These are phyloP conservation scores for Stenichneumon culpator DNA, from an alignment of 2,888 invertebrate genomes.

Conservation along the genomic window DNA sequence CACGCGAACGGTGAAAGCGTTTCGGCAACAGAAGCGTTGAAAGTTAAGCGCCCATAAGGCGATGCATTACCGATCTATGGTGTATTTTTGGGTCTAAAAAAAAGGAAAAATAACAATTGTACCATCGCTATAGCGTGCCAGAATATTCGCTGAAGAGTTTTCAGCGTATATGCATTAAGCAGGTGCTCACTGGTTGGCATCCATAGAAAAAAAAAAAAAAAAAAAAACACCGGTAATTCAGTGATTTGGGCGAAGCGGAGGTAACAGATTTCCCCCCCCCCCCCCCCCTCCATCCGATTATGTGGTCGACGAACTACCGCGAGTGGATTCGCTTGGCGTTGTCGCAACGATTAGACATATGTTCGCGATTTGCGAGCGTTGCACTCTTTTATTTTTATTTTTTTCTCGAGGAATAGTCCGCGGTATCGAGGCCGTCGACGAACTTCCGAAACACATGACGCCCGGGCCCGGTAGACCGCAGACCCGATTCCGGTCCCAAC, in stretches of 20 bases:
- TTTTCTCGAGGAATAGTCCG: conserved; percentile 35
- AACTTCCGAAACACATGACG: conserved; percentile 80
- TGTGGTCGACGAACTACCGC: conserved; percentile 52
- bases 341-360: conserved; percentile 67
- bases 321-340: conserved; percentile 11
- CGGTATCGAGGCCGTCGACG: conserved; percentile 54
- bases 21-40: conserved; percentile 16
- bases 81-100: conserved; percentile 33
- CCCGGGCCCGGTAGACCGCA: conserved; percentile 78
- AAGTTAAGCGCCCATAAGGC: conserved; percentile 55
- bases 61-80: conserved; percentile 54
- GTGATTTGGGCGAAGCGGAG: conserved; percentile 69
- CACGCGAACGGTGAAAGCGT: conserved; percentile 34
- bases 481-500: conserved; percentile 77
- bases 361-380: conserved; percentile 42
- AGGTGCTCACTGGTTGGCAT: conserved; percentile 75
- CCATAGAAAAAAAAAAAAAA: conserved; percentile 72
- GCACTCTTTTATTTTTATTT: conserved; percentile 15
- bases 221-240: conserved; percentile 69
- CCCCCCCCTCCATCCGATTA: conserved; percentile 55
- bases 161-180: conserved; percentile 61
- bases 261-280: conserved; percentile 73
- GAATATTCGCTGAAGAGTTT: conserved; percentile 26
- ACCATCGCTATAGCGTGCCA: background rate
- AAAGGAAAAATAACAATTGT: conserved; percentile 19